A percentile compares a stretch with the other conserved stretches of the same genome.
phyloP scores from a whole-genome alignment of 2,888 invertebrate genomes.

The Scaptodrosophila latifasciaeformis region DNA sequence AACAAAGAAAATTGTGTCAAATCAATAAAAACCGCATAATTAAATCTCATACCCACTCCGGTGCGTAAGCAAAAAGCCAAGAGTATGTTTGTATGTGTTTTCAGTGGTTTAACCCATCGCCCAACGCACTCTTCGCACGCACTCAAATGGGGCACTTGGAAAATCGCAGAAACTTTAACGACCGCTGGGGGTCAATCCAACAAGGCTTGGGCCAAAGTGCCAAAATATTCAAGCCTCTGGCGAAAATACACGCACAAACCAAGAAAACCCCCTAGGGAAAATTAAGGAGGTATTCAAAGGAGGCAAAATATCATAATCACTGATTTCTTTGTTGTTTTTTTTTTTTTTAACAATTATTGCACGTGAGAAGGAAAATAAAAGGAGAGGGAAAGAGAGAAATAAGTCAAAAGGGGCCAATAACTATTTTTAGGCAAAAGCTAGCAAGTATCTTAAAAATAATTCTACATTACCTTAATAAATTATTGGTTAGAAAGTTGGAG shows the following conservation, averaged over 20 bases:
- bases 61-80: too few species aligned
- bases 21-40: conserved; percentile 70
- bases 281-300: background rate
- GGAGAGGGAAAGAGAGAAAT: too few species aligned
- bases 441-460: too few species aligned
- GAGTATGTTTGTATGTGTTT: too few species aligned
- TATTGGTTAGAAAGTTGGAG: too few species aligned
- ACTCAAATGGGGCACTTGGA: conserved; percentile 18
- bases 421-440: too few species aligned
- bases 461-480: too few species aligned
- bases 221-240: too few species aligned
- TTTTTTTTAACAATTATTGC: too few species aligned
- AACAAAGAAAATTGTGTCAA: conserved; percentile 63
- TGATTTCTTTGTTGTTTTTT: conserved; percentile 15
- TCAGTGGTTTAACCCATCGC: too few species aligned
- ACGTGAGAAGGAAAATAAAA: too few species aligned
- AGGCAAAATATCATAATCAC: conserved; percentile 12
- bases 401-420: too few species aligned
- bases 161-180: conserved; percentile 35
- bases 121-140: conserved; percentile 44
- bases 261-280: conserved; percentile 14
- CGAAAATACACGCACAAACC: conserved; percentile 2
- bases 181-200: conserved; percentile 54
- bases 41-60: conserved; percentile 49
- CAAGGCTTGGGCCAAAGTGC: conserved; percentile 57